These are phyloP conservation scores for Dendrolimus punctatus DNA, from an alignment of 1,140 invertebrate species.

Conservation along the genomic window DNA sequence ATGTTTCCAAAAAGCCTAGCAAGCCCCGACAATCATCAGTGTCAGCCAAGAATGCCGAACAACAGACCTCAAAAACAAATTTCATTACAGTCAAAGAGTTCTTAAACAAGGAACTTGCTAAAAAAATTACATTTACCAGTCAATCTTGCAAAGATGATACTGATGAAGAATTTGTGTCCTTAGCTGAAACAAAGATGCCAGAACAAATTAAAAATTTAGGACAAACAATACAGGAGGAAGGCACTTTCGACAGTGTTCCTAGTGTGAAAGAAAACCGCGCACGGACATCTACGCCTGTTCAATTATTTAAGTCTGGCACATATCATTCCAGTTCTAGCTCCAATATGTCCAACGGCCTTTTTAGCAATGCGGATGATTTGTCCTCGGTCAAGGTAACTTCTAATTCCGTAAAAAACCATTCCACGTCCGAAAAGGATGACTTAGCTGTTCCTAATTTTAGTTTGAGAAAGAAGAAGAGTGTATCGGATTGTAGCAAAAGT, in stretches of 20 bases:
- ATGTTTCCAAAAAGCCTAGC: slow-evolving; percentile 24
- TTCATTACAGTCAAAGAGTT: slow-evolving; percentile 63
- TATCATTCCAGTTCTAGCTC: slow-evolving; percentile 61
- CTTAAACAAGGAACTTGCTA: slow-evolving; percentile 51
- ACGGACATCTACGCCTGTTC: slow-evolving; percentile 72
- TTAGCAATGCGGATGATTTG: slow-evolving; percentile 68
- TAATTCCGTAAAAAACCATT: slow-evolving; percentile 55
- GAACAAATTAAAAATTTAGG: slow-evolving; percentile 42
- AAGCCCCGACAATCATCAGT: slow-evolving; percentile 19
- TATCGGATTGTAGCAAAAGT: slow-evolving; percentile 49
- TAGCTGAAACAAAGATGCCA: slow-evolving; percentile 58
- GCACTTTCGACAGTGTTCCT: slow-evolving; percentile 22
- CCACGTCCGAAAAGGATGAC: slow-evolving; percentile 59
- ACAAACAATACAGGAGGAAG: slow-evolving; percentile 20
- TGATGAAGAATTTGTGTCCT: slow-evolving; percentile 50
- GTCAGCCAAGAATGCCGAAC: slow-evolving; percentile 37
- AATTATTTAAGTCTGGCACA: slow-evolving; percentile 59
- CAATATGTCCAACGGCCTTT: slow-evolving; percentile 58
- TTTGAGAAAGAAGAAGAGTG: slow-evolving; percentile 51
- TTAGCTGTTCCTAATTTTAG: slow-evolving; percentile 67
- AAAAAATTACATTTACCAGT: slow-evolving; percentile 60
- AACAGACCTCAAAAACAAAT: slow-evolving; percentile 48
- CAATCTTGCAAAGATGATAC: slow-evolving; percentile 36
- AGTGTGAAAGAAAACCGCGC: slow-evolving; percentile 37
- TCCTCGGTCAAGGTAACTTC: slow-evolving; percentile 70